Conservation (phyloP, 64 coral and sea anemone species). For the Montipora sp. region DNA sequence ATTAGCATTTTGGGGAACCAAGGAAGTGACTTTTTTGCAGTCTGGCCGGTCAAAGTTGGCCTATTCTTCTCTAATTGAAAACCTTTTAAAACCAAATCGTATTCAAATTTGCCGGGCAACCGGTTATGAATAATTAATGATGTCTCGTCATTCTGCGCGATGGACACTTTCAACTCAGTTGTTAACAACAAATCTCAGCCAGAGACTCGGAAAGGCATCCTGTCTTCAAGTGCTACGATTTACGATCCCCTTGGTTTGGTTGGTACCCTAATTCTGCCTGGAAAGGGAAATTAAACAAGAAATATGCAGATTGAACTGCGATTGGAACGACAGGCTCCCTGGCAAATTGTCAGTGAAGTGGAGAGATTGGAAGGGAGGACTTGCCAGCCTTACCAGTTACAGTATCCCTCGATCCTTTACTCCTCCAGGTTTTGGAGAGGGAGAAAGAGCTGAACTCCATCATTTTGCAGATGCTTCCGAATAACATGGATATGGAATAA, state of each 20-base stretch:
- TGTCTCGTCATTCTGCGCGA: slow-evolving; percentile 49
- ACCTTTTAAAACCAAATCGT: not conserved
- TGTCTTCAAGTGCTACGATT: slow-evolving; percentile 53
- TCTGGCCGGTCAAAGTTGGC: no score
- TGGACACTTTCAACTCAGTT: slow-evolving; percentile 49
- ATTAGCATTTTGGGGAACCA: no score
- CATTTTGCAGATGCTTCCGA: slow-evolving; percentile 78
- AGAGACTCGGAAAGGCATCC: slow-evolving; percentile 60
- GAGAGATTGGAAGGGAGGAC: slow-evolving; percentile 52
- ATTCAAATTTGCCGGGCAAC: slow-evolving; percentile 34
- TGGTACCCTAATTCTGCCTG: slow-evolving; percentile 54
- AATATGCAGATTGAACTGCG: slow-evolving; percentile 49
- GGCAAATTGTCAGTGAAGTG: slow-evolving; percentile 16
- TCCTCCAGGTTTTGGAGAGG: not conserved
- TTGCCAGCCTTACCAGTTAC: no score
- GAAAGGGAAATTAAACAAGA: slow-evolving; percentile 72
- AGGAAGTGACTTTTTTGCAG: no score
- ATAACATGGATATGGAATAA: slow-evolving; percentile 66
- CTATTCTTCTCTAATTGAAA: no score
- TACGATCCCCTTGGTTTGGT: slow-evolving; percentile 74
- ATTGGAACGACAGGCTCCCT: slow-evolving; percentile 51
- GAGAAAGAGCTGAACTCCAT: slow-evolving; percentile 27
- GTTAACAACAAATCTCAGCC: slow-evolving; percentile 10
- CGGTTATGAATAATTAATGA: no score
- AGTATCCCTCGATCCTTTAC: no score